These are phyloP conservation scores for Tetramorium simillimum DNA, from an alignment of 1,140 invertebrate species.

Conservation along the genomic window DNA sequence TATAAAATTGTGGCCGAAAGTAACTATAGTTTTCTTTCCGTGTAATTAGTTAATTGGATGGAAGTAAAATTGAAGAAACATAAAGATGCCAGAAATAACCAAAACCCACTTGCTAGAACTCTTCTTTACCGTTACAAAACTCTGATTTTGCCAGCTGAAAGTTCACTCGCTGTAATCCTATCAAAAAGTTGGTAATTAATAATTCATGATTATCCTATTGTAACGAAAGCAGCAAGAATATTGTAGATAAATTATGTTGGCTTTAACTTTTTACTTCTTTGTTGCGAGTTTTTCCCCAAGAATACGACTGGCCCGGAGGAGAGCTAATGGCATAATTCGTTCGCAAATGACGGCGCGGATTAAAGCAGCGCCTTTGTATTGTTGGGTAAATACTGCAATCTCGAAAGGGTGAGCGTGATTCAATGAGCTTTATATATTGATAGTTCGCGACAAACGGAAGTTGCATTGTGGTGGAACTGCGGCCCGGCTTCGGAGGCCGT, in stretches of 20 bases:
- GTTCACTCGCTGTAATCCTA: background rate
- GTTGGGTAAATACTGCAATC: conserved; percentile 3
- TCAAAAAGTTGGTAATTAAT: background rate
- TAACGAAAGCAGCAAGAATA: background rate
- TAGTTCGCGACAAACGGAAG: conserved; percentile 38
- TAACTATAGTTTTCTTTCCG: too few relatives aligned
- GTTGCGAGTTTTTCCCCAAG: background rate
- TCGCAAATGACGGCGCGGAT: conserved; percentile 16
- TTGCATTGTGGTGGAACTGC: conserved; percentile 60
- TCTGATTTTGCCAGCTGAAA: too few relatives aligned
- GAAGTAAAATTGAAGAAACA: background rate
- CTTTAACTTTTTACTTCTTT: background rate
- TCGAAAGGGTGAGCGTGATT: conserved; percentile 13
- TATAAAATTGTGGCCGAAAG: too few relatives aligned
- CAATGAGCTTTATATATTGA: conserved; percentile 43
- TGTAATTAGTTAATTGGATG: background rate
- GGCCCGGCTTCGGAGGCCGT: conserved; percentile 32
- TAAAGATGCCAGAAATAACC: background rate
- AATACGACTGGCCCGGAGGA: background rate
- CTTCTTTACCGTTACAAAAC: background rate
- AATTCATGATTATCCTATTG: background rate
- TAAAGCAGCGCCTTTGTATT: conserved; percentile 46
- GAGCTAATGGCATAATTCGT: conserved; percentile 6
- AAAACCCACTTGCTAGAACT: background rate
- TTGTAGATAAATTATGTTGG: background rate